Conservation (phyloP, 2,113 vertebrate genomes). For the Ptychochromis oligacanthus region DNA sequence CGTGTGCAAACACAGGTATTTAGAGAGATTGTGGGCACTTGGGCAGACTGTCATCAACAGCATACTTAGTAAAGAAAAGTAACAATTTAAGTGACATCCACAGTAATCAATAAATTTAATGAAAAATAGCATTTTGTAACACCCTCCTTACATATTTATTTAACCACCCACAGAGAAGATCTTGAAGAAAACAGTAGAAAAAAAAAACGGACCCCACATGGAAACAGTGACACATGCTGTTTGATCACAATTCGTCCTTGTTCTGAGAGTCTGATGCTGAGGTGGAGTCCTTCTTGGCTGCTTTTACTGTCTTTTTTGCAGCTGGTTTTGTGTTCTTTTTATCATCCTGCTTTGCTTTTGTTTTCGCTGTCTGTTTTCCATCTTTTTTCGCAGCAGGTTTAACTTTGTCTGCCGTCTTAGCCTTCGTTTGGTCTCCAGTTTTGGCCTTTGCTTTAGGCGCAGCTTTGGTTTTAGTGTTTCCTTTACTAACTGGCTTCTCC, state of each 20-base stretch:
- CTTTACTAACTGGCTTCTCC: constrained; percentile 15
- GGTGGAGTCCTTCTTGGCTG: constrained; percentile 49
- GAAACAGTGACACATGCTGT: neutral
- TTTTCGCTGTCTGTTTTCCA: constrained; percentile 53
- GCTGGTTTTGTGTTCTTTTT: constrained; percentile 60
- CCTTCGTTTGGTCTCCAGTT: constrained; percentile 39
- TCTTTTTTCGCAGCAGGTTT: constrained; percentile 48
- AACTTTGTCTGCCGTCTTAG: constrained; percentile 41
- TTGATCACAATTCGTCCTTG: constrained; percentile 76
- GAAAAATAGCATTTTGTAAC: neutral
- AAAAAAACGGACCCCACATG: neutral
- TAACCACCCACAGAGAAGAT: constrained; percentile 18
- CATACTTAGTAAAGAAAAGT: neutral
- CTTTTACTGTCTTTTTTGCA: constrained; percentile 64
- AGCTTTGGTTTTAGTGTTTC: constrained; percentile 42
- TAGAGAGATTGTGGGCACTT: neutral
- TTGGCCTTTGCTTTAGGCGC: constrained; percentile 46
- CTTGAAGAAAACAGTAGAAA: neutral
- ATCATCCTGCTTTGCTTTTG: constrained; percentile 44
- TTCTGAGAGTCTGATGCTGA: constrained; percentile 50
- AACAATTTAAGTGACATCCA: neutral
- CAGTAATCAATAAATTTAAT: neutral
- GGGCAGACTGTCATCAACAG: neutral
- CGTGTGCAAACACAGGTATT: neutral
- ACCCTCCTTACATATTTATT: neutral